These are phyloP conservation scores for Propithecus deckenii DNA, from an alignment of 2,797 vertebrate species.

Conservation along the genomic window DNA sequence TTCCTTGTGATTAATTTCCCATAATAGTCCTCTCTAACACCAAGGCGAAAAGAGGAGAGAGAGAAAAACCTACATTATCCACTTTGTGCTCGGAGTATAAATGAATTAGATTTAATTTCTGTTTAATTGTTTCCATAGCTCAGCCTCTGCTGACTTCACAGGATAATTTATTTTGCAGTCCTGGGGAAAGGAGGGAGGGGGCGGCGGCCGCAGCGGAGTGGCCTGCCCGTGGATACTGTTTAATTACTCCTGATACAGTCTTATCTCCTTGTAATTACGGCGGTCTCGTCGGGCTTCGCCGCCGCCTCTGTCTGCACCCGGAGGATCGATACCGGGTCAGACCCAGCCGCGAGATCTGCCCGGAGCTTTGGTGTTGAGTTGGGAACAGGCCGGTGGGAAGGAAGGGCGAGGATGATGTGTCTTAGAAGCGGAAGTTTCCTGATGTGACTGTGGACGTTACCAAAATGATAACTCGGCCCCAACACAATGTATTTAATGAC, in stretches of 20 bases:
- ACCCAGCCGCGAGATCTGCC: neutral
- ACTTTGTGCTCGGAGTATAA: constrained; percentile 90
- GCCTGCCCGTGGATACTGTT: constrained; percentile 85
- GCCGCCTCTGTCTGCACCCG: constrained; percentile 44
- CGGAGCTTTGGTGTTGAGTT: neutral
- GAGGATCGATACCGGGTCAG: constrained; percentile 78
- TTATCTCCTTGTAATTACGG: constrained; percentile 89
- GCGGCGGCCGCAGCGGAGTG: constrained; percentile 29
- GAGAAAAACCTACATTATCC: constrained; percentile 85
- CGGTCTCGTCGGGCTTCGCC: constrained; percentile 81
- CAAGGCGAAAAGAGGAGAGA: constrained; percentile 32
- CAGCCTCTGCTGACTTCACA: constrained; percentile 88
- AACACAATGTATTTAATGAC: fast-evolving
- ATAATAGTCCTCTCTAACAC: constrained; percentile 77
- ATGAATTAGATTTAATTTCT: constrained; percentile 94
- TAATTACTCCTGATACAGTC: constrained; percentile 91
- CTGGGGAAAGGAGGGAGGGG: constrained; percentile 84
- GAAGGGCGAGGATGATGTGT: fast-evolving
- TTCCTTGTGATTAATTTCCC: constrained; percentile 89
- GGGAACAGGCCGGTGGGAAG: neutral
- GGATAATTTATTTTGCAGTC: constrained; percentile 92
- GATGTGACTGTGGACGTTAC: fast-evolving
- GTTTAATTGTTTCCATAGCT: constrained; percentile 95
- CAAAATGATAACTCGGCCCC: too few species aligned
- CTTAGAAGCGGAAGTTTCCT: neutral